These are phyloP conservation scores for Cyclophora albipunctata DNA, from an alignment of 2,888 invertebrate species.

Conservation along the genomic window DNA sequence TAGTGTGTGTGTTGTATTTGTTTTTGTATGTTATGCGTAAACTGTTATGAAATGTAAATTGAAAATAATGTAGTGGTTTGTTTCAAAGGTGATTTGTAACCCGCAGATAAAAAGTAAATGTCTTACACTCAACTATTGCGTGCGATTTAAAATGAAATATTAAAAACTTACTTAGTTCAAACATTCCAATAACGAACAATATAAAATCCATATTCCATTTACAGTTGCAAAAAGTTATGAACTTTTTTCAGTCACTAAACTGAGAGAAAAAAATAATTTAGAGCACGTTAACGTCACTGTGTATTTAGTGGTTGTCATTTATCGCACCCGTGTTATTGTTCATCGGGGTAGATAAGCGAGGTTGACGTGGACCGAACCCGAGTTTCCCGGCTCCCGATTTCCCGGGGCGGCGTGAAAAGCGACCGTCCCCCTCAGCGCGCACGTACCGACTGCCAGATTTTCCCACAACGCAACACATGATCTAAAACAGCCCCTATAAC, in stretches of 20 bases:
- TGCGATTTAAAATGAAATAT: too few relatives aligned
- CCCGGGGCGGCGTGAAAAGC: conserved; percentile 22
- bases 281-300: conserved; percentile 26
- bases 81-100: too few relatives aligned
- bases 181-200: conserved; percentile 61
- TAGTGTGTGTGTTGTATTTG: too few relatives aligned
- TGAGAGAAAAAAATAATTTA: conserved; percentile 6
- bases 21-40: too few relatives aligned
- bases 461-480: conserved; percentile 63
- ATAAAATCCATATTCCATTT: conserved; percentile 42
- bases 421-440: conserved; percentile 39
- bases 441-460: conserved; percentile 44
- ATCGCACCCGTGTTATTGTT: conserved; percentile 36
- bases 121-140: too few relatives aligned
- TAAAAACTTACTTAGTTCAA: conserved; percentile 61
- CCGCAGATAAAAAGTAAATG: too few relatives aligned
- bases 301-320: conserved; percentile 30
- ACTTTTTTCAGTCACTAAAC: conserved; percentile 24
- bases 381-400: conserved; percentile 9
- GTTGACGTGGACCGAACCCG: conserved; percentile 22
- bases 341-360: conserved; percentile 36
- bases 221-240: conserved; percentile 28
- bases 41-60: too few relatives aligned
- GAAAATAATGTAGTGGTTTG: too few relatives aligned
- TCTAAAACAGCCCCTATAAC: conserved; percentile 63